These are phyloP conservation scores for Chaetops frenatus DNA, from an alignment of 2,113 vertebrate genomes.

Conservation along the genomic window DNA sequence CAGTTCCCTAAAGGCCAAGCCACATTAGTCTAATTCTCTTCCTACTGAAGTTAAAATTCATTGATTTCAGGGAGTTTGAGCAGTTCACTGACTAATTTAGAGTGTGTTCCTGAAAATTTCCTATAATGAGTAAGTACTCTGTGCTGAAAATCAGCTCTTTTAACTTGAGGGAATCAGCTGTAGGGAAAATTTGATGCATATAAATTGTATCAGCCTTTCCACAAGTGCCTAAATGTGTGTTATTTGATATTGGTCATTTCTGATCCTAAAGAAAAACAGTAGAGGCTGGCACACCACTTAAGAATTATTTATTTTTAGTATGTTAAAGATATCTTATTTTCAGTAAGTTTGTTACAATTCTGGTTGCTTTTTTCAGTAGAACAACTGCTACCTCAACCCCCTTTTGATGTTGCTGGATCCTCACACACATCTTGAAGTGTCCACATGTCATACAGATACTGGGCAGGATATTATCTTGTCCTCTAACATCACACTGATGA, in stretches of 20 bases:
- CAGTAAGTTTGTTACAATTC: neutral
- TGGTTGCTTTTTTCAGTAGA: neutral
- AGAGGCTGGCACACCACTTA: neutral
- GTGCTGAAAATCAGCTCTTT: neutral
- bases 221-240: neutral
- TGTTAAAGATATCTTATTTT: neutral
- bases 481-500: conserved; percentile 93
- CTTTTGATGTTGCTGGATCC: neutral
- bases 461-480: conserved; percentile 89
- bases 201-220: neutral
- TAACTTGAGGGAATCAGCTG: neutral
- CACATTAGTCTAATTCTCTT: neutral
- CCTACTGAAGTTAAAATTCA: neutral
- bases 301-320: neutral
- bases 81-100: neutral
- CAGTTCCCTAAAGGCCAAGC: neutral
- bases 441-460: conserved; percentile 72
- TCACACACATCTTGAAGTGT: neutral
- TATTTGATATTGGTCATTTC: neutral
- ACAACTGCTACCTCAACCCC: neutral
- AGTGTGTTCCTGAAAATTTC: neutral
- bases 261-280: neutral
- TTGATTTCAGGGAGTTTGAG: neutral
- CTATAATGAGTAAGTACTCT: neutral
- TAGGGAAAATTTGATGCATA: neutral